Conservation (phyloP, 2,888 invertebrate species). For the Rhagonycha fulva region DNA sequence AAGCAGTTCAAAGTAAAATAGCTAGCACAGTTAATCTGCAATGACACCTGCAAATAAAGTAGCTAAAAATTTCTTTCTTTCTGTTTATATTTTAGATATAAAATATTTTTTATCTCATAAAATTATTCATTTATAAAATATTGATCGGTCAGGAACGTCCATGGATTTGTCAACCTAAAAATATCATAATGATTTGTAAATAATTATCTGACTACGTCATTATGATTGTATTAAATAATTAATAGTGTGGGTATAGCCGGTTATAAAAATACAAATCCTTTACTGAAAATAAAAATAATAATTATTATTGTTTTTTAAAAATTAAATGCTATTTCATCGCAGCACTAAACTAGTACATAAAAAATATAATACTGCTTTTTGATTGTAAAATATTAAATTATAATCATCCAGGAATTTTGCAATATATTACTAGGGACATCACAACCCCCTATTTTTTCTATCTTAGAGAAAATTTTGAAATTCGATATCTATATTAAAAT, state of each 20-base stretch:
- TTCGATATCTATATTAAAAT: too few species aligned
- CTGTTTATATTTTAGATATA: not conserved
- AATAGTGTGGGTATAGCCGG: not conserved
- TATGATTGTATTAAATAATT: not conserved
- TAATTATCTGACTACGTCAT: not conserved
- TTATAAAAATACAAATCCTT: not conserved
- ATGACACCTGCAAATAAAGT: not conserved
- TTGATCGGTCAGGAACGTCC: not conserved
- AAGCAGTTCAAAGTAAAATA: not conserved
- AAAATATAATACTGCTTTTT: too few species aligned
- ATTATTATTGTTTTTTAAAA: not conserved
- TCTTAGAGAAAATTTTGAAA: too few species aligned
- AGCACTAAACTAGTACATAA: too few species aligned
- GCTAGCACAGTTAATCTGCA: not conserved
- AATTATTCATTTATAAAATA: not conserved
- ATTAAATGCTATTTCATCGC: not conserved
- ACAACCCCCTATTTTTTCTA: too few species aligned
- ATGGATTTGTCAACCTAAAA: not conserved
- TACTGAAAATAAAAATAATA: not conserved
- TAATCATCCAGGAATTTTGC: too few species aligned
- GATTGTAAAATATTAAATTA: too few species aligned
- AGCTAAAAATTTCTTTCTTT: not conserved
- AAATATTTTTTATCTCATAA: not conserved
- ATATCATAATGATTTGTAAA: not conserved
- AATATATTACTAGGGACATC: too few species aligned